Conservation (phyloP, 2,797 vertebrate genomes). For the Lerista edwardsae region DNA sequence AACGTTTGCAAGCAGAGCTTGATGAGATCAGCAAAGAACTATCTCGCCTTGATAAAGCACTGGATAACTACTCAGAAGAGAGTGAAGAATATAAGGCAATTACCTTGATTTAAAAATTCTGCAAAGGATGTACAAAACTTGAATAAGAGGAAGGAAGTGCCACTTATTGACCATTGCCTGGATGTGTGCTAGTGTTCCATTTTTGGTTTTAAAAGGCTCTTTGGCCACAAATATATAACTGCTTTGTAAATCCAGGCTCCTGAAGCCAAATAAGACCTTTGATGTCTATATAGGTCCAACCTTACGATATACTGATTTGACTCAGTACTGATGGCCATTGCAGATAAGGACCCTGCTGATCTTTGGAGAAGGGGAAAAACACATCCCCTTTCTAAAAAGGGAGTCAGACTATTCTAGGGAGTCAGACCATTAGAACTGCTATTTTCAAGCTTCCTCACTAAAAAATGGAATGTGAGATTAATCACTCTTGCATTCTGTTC, state of each 20-base stretch:
- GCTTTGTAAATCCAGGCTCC: background rate
- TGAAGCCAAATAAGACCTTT: background rate
- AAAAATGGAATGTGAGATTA: too few relatives aligned
- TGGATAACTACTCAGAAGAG: conserved; percentile 83
- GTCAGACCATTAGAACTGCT: too few relatives aligned
- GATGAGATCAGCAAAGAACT: conserved; percentile 82
- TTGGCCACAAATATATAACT: background rate
- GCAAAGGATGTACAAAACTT: background rate
- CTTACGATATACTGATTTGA: too few relatives aligned
- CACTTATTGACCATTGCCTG: background rate
- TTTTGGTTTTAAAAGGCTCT: background rate
- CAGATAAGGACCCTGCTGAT: too few relatives aligned
- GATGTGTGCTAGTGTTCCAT: background rate
- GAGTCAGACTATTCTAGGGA: too few relatives aligned
- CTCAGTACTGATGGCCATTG: too few relatives aligned
- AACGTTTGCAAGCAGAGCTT: conserved; percentile 82
- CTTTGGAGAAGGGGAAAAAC: too few relatives aligned
- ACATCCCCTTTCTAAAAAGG: too few relatives aligned
- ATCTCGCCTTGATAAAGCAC: conserved; percentile 78
- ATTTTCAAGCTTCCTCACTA: too few relatives aligned
- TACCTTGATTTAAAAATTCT: background rate
- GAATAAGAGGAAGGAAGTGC: background rate
- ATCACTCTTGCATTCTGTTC: too few relatives aligned
- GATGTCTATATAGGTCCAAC: too few relatives aligned
- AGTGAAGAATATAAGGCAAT: conserved; percentile 83